Percentiles rank a stretch among this genome's conserved stretches.
phyloP scores from a whole-genome alignment of 23 tunicate genomes.

The Clavelina lepadiformis region DNA sequence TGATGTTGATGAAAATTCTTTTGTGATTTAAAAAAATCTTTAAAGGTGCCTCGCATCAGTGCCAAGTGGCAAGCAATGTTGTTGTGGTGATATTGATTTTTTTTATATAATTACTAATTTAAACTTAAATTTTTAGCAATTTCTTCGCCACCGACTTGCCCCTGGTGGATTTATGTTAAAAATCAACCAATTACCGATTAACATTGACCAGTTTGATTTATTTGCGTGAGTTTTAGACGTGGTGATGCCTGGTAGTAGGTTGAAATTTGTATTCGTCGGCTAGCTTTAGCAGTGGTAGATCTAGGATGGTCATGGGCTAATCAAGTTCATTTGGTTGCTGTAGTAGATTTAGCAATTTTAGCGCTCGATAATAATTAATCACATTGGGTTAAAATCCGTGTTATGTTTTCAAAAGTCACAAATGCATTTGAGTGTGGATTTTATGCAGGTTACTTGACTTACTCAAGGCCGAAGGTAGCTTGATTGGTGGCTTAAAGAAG shows the following conservation, averaged over 20 bases:
- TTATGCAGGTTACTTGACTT: constrained; percentile 52
- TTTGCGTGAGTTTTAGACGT: constrained; percentile 52
- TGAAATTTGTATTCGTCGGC: background rate
- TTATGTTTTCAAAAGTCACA: background rate
- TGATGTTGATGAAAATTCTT: too few relatives aligned
- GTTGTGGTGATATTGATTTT: too few relatives aligned
- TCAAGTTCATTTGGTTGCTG: background rate
- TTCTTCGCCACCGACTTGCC: constrained; percentile 6
- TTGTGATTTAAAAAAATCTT: too few relatives aligned
- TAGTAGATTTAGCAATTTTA: background rate
- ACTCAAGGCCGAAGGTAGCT: constrained; percentile 50
- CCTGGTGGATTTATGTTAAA: constrained; percentile 9
- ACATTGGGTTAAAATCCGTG: background rate
- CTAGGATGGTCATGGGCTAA: background rate
- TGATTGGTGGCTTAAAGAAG: constrained; percentile 60
- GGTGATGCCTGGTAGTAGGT: background rate
- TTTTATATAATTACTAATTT: too few relatives aligned
- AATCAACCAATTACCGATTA: constrained; percentile 27
- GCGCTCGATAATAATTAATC: background rate
- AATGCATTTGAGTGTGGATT: background rate
- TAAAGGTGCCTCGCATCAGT: too few relatives aligned
- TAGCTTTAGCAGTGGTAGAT: background rate
- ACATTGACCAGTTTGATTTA: constrained; percentile 26
- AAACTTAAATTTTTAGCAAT: too few relatives aligned
- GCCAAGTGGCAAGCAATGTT: too few relatives aligned